Conservation (phyloP, 2,888 invertebrate genomes). For the Macrosoma leucophasiata region DNA sequence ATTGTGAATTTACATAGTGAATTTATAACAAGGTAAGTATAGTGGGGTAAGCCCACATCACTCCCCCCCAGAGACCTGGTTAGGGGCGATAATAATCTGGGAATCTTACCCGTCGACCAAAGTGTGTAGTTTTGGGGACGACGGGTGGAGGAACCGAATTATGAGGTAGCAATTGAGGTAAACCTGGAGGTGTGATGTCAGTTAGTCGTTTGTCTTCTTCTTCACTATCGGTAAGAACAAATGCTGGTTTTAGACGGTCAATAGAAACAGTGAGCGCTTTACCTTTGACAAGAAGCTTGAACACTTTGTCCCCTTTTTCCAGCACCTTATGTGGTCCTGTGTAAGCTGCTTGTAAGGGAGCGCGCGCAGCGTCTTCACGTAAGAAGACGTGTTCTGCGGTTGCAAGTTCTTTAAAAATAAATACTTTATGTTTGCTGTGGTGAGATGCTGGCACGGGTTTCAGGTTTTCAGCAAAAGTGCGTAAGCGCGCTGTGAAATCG, state of each 20-base stretch:
- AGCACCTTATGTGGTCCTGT: slow-evolving; percentile 4
- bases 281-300: slow-evolving; percentile 1
- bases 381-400: slow-evolving; percentile 7
- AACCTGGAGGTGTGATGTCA: too few relatives aligned
- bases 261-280: slow-evolving; percentile 1
- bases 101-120: too few relatives aligned
- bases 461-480: not conserved
- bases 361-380: slow-evolving; percentile 5
- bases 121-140: too few relatives aligned
- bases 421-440: slow-evolving; percentile 20
- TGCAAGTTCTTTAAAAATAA: slow-evolving; percentile 27
- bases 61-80: too few relatives aligned
- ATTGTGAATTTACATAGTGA: too few relatives aligned
- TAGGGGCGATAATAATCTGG: too few relatives aligned
- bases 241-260: slow-evolving; percentile 2
- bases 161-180: too few relatives aligned
- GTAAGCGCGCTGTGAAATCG: slow-evolving; percentile 15
- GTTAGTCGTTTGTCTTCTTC: too few relatives aligned
- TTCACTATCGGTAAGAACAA: too few relatives aligned
- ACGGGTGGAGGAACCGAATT: too few relatives aligned
- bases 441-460: slow-evolving; percentile 16
- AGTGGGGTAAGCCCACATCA: too few relatives aligned
- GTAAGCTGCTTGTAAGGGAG: slow-evolving; percentile 3
- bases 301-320: slow-evolving; percentile 1
- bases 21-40: too few relatives aligned